Base-by-base conservation (phyloP, 2,113 vertebrate genomes). In the Poeciliopsis turrubarensis region DNA sequence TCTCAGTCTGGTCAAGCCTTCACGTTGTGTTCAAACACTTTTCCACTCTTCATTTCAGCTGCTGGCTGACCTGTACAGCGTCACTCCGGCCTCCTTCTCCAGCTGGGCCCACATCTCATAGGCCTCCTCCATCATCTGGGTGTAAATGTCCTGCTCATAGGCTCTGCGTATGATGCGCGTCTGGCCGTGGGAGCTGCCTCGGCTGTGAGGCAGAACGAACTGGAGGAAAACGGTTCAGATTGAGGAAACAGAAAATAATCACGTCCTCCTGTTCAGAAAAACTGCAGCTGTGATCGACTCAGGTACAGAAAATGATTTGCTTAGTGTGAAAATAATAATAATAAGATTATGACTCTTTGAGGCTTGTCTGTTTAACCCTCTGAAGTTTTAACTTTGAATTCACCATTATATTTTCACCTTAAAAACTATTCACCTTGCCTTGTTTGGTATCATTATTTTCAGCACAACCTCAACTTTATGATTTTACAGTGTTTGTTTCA, bases 151-250 rank as follows among this genome's bases (percentile, higher is more conserved):
- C 57, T 95, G 75, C 0, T 86, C 1, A 3, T 98, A 98, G 37
- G 95, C 92, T 65, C 91, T 96, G 73, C 97, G 94, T 78, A 95
- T 97, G 78, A 99, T 95, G 66, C 97, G 94, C 47, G 95, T 97
- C 91, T 96, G 96, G 68, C 97, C 97, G 0, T 99, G 97, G 0
- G 97, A 98, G 87, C 97, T 99, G 63, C 97, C 97, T 70, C 97
- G 90, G 0, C 94, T 94, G 84, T 99, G 97, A 0, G 97, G 97
- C 79, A 98, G 90, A 41, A 94, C 30, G 75, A 98, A 99, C 97
- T 98, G 61, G 6, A 65, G 72, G 26, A 61, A 30, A 66, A 72
- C 0, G 44, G 3, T 3, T 13, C 1, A 65, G 25, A 19, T 17
- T 44, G 29, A 9, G 9, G 3, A 26, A 15, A n/a, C 5, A 60